Percentiles rank a stretch among this genome's conserved stretches.
Conservation (phyloP, 1,140 invertebrate species). For the Bombus fervidus region DNA sequence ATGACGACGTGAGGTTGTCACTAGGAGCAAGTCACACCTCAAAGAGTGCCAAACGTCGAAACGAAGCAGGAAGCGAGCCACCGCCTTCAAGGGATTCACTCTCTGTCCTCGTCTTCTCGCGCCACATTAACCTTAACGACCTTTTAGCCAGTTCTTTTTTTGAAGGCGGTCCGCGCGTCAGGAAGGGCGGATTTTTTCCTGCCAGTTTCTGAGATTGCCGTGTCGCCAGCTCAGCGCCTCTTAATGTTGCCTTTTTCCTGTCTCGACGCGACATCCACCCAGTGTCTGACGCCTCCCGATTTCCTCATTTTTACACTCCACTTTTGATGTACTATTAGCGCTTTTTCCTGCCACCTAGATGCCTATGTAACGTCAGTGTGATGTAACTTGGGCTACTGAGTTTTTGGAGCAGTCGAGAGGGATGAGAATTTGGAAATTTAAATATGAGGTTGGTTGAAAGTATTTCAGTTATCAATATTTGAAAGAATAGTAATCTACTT, state of each 20-base stretch:
- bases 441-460: too few species aligned
- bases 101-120: constrained; percentile 48
- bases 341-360: constrained; percentile 28
- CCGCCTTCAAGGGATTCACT: constrained; percentile 23
- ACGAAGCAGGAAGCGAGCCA: constrained; percentile 52
- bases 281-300: not conserved
- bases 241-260: constrained; percentile 76
- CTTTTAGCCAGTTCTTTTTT: constrained; percentile 76
- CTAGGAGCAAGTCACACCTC: not conserved
- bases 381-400: not conserved
- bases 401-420: not conserved
- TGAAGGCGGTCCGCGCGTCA: constrained; percentile 21
- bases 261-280: constrained; percentile 6
- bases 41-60: constrained; percentile 11
- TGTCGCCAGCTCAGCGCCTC: constrained; percentile 77
- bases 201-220: constrained; percentile 74
- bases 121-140: constrained; percentile 80
- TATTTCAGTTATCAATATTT: not conserved
- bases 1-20: not conserved
- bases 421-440: not conserved
- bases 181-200: constrained; percentile 64
- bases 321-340: constrained; percentile 59
- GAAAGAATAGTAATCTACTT: not conserved
- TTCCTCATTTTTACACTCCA: constrained; percentile 36
- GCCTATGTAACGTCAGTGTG: not conserved